Conservation (phyloP, 2,113 vertebrate genomes). For the Mirounga angustirostris region DNA sequence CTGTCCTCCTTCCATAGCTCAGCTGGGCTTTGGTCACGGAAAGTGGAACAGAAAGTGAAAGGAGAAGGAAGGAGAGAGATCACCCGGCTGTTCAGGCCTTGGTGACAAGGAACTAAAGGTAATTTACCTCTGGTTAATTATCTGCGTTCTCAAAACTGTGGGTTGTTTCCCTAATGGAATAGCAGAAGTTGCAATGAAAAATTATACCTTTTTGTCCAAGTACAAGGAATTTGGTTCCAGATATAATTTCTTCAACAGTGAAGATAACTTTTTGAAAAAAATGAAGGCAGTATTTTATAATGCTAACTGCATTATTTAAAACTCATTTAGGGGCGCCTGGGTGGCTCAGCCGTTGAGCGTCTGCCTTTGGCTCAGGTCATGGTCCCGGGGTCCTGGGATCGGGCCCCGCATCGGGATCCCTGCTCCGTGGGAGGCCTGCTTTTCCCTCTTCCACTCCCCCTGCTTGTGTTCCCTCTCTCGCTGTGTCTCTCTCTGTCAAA, state of each 20-base stretch:
- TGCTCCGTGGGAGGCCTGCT: too few relatives aligned
- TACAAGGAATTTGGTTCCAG: slow-evolving; percentile 79
- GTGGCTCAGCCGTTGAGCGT: too few relatives aligned
- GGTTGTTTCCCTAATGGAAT: slow-evolving; percentile 41
- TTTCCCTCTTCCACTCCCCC: too few relatives aligned
- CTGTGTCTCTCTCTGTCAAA: too few relatives aligned
- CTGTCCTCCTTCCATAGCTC: not conserved
- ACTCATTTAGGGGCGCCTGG: slow-evolving; percentile 11
- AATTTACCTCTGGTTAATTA: not conserved
- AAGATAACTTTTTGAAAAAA: slow-evolving; percentile 73
- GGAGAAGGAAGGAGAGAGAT: not conserved
- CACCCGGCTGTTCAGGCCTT: not conserved
- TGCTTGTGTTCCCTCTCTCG: too few relatives aligned
- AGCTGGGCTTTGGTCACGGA: not conserved
- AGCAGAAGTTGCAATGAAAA: slow-evolving; percentile 63
- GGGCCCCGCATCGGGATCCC: too few relatives aligned
- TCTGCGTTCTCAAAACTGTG: not conserved
- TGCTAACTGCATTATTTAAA: slow-evolving; percentile 53
- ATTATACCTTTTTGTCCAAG: slow-evolving; percentile 64
- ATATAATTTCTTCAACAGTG: slow-evolving; percentile 69
- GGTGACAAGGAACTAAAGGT: not conserved
- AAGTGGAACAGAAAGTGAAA: not conserved
- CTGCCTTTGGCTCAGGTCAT: too few relatives aligned
- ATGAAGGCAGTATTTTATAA: slow-evolving; percentile 25
- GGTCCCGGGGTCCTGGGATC: too few relatives aligned